A percentile compares a stretch with the other conserved stretches of the same genome.
These are phyloP conservation scores for Machimus atricapillus DNA, from an alignment of 2,888 invertebrate species.

Conservation along the genomic window DNA sequence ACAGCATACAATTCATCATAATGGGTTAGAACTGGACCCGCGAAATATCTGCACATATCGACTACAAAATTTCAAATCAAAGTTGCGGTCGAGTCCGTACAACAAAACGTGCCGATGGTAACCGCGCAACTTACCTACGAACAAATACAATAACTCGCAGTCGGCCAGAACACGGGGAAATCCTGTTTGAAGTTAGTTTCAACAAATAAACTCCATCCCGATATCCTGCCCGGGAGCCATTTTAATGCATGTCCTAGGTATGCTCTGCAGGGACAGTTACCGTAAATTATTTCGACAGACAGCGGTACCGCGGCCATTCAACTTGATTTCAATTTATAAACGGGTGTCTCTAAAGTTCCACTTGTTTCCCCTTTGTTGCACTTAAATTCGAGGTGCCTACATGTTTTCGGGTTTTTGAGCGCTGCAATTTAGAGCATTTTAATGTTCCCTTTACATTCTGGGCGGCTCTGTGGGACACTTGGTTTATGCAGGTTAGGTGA, in stretches of 20 bases:
- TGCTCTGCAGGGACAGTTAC: conserved; percentile 37
- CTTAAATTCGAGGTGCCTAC: not conserved
- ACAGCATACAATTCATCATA: conserved; percentile 27
- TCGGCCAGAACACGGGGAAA: conserved; percentile 19
- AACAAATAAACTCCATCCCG: conserved; percentile 27
- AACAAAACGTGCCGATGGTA: conserved; percentile 42
- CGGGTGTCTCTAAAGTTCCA: conserved; percentile 9
- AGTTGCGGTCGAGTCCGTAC: conserved; percentile 42
- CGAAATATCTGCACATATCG: conserved; percentile 12
- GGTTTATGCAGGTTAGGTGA: not conserved
- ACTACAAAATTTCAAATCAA: conserved; percentile 42
- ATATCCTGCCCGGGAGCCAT: conserved; percentile 12
- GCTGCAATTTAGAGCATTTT: conserved; percentile 9
- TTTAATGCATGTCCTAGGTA: conserved; percentile 43
- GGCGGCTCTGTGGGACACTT: not conserved
- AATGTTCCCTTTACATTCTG: conserved; percentile 13
- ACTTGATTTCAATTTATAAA: conserved; percentile 42
- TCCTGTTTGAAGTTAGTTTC: conserved; percentile 24
- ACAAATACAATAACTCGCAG: conserved; percentile 11
- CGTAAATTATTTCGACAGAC: conserved; percentile 44
- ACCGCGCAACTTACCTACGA: conserved; percentile 39
- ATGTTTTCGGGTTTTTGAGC: conserved; percentile 22
- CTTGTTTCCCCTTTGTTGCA: not conserved
- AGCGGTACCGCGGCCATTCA: conserved; percentile 41
- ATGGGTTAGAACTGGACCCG: not conserved